A percentile compares a stretch with the other conserved stretches of the same genome.
phyloP scores from a whole-genome alignment of 2,113 vertebrate genomes.

The Corythoichthys haematopterus region DNA sequence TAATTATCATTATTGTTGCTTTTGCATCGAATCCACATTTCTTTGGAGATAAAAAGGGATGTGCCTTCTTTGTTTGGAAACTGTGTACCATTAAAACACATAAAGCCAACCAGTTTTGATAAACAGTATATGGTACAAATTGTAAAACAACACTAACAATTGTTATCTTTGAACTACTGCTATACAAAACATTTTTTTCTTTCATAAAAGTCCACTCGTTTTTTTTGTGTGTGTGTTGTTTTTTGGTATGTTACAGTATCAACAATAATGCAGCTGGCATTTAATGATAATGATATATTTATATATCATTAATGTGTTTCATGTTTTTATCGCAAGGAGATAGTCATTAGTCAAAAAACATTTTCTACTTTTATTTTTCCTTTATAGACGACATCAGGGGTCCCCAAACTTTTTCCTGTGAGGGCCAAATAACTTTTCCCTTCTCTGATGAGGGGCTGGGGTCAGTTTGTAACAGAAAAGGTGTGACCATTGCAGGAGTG shows the following conservation, averaged over 20 bases:
- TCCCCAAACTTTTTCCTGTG: no score
- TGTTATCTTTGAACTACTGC: slow-evolving; percentile 46
- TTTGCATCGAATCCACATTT: slow-evolving; percentile 48
- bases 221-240: background rate
- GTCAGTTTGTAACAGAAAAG: no score
- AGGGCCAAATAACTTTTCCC: no score
- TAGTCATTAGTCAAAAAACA: background rate
- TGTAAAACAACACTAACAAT: slow-evolving; percentile 52
- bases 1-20: slow-evolving; percentile 36
- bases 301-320: background rate
- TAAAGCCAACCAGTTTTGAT: slow-evolving; percentile 12
- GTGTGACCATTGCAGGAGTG: no score
- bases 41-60: slow-evolving; percentile 57
- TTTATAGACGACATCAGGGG: no score
- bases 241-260: background rate
- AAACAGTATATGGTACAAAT: slow-evolving; percentile 13
- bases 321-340: background rate
- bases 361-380: background rate
- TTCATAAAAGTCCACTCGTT: background rate
- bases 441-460: no score
- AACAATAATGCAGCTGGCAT: slow-evolving; percentile 8
- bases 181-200: slow-evolving; percentile 12
- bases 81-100: slow-evolving; percentile 46
- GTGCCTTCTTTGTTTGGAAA: slow-evolving; percentile 53
- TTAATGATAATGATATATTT: background rate